A percentile compares a stretch with the other conserved stretches of the same genome.
Evolutionary conservation across 2,797 vertebrate species (phyloP).

Genomic region (Cichlasoma orientale): DNA sequence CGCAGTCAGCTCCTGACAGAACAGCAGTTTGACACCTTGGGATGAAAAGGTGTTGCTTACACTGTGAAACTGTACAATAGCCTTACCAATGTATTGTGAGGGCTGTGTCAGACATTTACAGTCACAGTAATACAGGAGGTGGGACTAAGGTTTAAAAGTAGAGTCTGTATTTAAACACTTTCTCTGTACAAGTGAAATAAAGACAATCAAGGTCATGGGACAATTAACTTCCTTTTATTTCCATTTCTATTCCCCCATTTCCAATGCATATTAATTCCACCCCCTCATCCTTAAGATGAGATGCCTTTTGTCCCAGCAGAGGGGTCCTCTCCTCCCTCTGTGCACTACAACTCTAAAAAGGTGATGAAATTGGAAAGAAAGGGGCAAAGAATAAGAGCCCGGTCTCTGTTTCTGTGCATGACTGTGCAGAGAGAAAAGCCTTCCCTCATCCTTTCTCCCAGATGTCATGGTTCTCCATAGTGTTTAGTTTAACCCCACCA

Average conservation of each 20-base stretch:
- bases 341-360: slow-evolving; percentile 22
- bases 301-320: slow-evolving; percentile 60
- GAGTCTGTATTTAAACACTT: slow-evolving; percentile 23
- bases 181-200: slow-evolving; percentile 41
- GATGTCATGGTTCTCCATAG: slow-evolving; percentile 37
- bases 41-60: not conserved
- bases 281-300: slow-evolving; percentile 63
- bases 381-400: slow-evolving; percentile 30
- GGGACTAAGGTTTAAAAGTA: not conserved
- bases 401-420: slow-evolving; percentile 32
- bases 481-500: slow-evolving; percentile 55
- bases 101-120: slow-evolving; percentile 3
- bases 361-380: slow-evolving; percentile 74
- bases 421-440: slow-evolving; percentile 36
- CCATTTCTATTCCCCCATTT: slow-evolving; percentile 34
- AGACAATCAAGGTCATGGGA: slow-evolving; percentile 67
- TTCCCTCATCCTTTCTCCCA: slow-evolving; percentile 46
- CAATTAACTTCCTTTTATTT: slow-evolving; percentile 68
- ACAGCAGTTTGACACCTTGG: slow-evolving; percentile 7
- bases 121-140: not conserved
- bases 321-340: slow-evolving; percentile 13
- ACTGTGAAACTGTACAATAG: not conserved
- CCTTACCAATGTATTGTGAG: not conserved
- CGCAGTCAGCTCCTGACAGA: not conserved
- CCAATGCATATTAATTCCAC: slow-evolving; percentile 70